Percentiles rank a stretch among this genome's conserved stretches.
These are phyloP conservation scores for Pristionchus mayeri DNA, from an alignment of 2,888 invertebrate genomes.

Conservation along the genomic window DNA sequence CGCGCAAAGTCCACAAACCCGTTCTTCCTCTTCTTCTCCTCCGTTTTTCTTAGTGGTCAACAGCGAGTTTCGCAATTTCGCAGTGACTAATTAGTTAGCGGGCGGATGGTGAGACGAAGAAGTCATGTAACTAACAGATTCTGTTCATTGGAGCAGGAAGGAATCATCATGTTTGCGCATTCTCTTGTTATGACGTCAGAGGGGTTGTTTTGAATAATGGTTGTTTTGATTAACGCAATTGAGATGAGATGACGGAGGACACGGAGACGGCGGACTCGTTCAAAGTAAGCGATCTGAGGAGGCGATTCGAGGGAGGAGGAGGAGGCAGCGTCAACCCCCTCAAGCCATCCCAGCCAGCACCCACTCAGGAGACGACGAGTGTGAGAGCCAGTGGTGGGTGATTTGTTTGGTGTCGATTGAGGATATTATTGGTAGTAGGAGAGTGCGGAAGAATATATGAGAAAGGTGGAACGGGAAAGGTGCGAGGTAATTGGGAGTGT, in stretches of 20 bases:
- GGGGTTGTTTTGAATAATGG: no score
- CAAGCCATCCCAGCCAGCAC: not conserved
- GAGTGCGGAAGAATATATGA: not conserved
- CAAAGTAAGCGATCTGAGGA: slow-evolving; percentile 18
- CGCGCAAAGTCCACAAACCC: not conserved
- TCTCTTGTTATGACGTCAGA: not conserved
- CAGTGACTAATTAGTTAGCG: not conserved
- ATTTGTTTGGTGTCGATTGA: not conserved
- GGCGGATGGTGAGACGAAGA: no score
- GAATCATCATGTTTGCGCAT: not conserved
- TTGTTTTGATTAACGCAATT: not conserved
- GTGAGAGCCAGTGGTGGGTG: not conserved
- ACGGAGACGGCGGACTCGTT: slow-evolving; percentile 16
- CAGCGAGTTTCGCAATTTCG: not conserved
- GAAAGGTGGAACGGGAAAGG: not conserved
- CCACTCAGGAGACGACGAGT: no score
- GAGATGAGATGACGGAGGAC: slow-evolving; percentile 33
- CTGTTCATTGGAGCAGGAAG: not conserved
- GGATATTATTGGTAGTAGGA: not conserved
- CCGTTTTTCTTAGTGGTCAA: not conserved
- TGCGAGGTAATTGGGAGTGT: not conserved
- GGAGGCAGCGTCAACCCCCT: not conserved
- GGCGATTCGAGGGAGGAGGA: slow-evolving; percentile 1
- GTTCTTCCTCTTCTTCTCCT: no score
- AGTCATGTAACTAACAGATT: not conserved